Evolutionary conservation across 64 coral and sea anemone species (phyloP).

Genomic region (Cladopsammia gracilis): DNA sequence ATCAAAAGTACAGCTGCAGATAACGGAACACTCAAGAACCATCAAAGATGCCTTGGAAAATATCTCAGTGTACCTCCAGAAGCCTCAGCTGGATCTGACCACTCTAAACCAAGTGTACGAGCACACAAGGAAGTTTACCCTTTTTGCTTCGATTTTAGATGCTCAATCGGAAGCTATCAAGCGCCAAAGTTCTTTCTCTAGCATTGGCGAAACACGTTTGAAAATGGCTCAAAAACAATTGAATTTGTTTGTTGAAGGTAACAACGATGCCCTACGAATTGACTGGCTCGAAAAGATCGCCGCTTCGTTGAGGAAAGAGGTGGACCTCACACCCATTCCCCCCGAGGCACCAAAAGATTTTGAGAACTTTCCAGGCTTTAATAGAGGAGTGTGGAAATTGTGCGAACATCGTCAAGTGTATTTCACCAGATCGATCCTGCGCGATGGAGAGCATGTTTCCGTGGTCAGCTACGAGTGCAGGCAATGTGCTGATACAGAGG

Average conservation of each 20-base stretch:
- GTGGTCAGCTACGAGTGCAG: background rate
- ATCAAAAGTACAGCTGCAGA: background rate
- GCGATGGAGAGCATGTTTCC: background rate
- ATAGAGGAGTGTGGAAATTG: background rate
- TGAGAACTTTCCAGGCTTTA: background rate
- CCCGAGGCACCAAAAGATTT: background rate
- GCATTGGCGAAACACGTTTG: background rate
- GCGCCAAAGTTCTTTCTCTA: background rate
- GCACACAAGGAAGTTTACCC: background rate
- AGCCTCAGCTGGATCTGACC: background rate
- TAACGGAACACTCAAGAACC: background rate
- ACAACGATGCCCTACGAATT: background rate
- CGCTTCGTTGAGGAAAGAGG: background rate
- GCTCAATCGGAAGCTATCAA: background rate
- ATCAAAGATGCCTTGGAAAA: background rate
- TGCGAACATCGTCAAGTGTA: background rate
- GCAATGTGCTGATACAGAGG: background rate
- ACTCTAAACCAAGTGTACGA: background rate
- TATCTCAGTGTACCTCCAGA: background rate
- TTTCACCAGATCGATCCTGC: background rate
- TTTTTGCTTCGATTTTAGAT: slow-evolving; percentile 5
- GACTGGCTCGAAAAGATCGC: background rate
- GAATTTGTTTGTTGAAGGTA: background rate
- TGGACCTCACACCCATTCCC: background rate
- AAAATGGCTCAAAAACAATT: background rate